Conservation (phyloP, 2,113 vertebrate species). For the Centropus bengalensis region DNA sequence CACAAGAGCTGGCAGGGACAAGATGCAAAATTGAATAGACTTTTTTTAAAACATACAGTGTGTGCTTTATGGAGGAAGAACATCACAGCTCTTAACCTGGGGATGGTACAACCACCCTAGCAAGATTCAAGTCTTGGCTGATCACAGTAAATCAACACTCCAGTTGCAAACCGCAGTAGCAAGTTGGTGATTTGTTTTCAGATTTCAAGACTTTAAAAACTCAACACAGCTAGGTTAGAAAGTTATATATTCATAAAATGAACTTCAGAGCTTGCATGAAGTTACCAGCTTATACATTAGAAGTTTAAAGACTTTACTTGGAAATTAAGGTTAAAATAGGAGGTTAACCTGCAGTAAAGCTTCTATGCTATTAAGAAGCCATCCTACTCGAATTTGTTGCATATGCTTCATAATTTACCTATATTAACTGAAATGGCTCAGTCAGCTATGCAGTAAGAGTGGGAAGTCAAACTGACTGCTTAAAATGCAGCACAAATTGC, state of each 20-base stretch:
- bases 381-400: neutral
- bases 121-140: neutral
- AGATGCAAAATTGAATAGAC: neutral
- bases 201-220: neutral
- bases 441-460: neutral
- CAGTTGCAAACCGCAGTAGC: neutral
- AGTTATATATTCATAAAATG: neutral
- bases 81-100: neutral
- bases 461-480: slow-evolving; percentile 25
- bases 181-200: neutral
- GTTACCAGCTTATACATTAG: neutral
- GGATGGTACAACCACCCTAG: neutral
- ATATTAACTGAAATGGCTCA: neutral
- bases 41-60: neutral
- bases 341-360: neutral
- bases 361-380: neutral
- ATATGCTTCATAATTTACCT: neutral
- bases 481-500: slow-evolving; percentile 33
- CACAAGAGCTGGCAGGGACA: neutral
- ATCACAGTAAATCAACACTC: neutral
- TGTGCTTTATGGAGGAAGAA: neutral
- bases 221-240: neutral
- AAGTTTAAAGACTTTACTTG: neutral
- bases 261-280: neutral
- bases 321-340: neutral